Percentiles rank a stretch among this genome's conserved stretches.
phyloP scores from a whole-genome alignment of 2,113 vertebrate genomes.

The Clinocottus analis region DNA sequence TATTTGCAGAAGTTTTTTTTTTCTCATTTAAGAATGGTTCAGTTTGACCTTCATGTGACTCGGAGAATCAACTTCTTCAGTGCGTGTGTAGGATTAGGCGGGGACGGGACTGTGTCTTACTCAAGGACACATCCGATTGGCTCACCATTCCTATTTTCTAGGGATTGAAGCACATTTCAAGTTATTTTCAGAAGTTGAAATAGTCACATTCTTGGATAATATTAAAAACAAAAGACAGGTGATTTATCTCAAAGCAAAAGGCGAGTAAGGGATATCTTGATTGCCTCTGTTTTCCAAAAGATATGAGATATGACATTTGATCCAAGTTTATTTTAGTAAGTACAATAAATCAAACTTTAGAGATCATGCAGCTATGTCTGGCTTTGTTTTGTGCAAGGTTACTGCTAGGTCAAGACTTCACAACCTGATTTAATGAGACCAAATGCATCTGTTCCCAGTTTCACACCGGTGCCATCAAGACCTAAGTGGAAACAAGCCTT shows the following conservation, averaged over 20 bases:
- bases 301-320: conserved; percentile 50
- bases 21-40: conserved; percentile 21
- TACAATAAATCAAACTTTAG: conserved; percentile 58
- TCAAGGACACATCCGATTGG: conserved; percentile 7
- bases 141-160: neutral
- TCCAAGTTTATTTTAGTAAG: conserved; percentile 50
- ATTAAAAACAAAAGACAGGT: conserved; percentile 28
- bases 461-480: conserved; percentile 60
- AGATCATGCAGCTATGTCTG: conserved; percentile 47
- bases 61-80: neutral
- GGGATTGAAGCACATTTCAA: neutral
- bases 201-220: conserved; percentile 31
- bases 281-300: conserved; percentile 31
- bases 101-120: neutral
- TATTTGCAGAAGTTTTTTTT: conserved; percentile 6
- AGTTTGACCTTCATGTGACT: conserved; percentile 22
- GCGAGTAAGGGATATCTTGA: conserved; percentile 25
- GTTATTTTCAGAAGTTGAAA: neutral
- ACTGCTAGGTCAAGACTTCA: conserved; percentile 54
- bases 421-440: conserved; percentile 68
- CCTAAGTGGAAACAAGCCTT: conserved; percentile 44
- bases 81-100: too few relatives aligned
- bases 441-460: conserved; percentile 66
- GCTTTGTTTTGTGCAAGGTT: conserved; percentile 62
- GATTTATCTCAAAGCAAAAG: conserved; percentile 36